Evolutionary conservation across 1,140 invertebrate species (phyloP).

Genomic region (Proctacanthus coquilletti): DNA sequence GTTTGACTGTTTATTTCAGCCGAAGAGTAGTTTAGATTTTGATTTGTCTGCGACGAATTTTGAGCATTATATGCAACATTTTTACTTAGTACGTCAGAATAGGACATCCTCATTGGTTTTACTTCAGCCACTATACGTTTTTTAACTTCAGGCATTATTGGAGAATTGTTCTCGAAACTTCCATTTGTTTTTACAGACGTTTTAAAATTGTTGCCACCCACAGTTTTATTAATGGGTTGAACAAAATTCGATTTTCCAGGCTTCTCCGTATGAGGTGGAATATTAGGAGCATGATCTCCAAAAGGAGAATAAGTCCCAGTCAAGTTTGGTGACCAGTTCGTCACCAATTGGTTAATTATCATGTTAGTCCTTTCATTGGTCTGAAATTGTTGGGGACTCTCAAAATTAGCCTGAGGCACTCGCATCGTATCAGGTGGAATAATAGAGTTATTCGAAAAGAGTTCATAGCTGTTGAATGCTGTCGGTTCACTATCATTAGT

Average conservation of each 20-base stretch:
- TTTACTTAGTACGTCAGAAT: slow-evolving; percentile 67
- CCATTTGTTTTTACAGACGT: slow-evolving; percentile 15
- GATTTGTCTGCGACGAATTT: no score
- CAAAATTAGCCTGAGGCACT: slow-evolving; percentile 5
- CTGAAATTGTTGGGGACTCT: slow-evolving; percentile 4
- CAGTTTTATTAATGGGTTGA: slow-evolving; percentile 20
- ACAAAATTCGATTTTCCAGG: neutral
- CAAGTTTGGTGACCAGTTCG: slow-evolving; percentile 68
- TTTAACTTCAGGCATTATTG: slow-evolving; percentile 24
- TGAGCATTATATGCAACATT: slow-evolving; percentile 32
- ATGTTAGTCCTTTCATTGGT: slow-evolving; percentile 15
- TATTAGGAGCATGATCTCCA: slow-evolving; percentile 32
- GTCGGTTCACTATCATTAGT: slow-evolving; percentile 17
- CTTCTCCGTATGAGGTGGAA: slow-evolving; percentile 3
- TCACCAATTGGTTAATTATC: slow-evolving; percentile 56
- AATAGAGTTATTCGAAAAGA: slow-evolving; percentile 22
- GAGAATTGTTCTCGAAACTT: slow-evolving; percentile 13
- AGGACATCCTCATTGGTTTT: slow-evolving; percentile 67
- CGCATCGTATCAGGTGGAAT: slow-evolving; percentile 18
- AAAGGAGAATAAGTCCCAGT: slow-evolving; percentile 68
- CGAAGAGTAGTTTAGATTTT: no score
- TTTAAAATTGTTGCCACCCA: slow-evolving; percentile 3
- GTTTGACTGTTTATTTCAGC: slow-evolving; percentile 28
- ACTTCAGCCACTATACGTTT: slow-evolving; percentile 70
- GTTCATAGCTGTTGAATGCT: slow-evolving; percentile 15